These are phyloP conservation scores for Tanypteryx hageni DNA, from an alignment of 2,888 invertebrate genomes.

Conservation along the genomic window DNA sequence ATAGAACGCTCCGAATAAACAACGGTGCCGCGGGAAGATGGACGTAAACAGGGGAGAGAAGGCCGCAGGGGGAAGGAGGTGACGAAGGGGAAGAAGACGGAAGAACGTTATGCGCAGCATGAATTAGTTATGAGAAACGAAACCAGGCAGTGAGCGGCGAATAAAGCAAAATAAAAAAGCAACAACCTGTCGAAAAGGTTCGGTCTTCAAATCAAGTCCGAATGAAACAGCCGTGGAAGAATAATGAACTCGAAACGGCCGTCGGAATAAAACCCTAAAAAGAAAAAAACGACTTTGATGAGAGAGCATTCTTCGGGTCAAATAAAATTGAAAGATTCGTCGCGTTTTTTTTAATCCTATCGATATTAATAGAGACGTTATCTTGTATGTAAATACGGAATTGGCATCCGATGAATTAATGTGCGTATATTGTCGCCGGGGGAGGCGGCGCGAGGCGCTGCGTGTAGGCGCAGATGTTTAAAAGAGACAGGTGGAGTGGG, in stretches of 20 bases:
- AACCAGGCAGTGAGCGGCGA: neutral
- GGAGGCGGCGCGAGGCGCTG: neutral
- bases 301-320: neutral
- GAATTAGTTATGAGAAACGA: slow-evolving; percentile 4
- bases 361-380: slow-evolving; percentile 19
- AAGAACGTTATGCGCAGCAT: neutral
- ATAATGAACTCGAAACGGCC: neutral
- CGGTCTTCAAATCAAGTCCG: neutral
- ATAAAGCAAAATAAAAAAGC: neutral
- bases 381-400: slow-evolving; percentile 5
- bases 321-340: neutral
- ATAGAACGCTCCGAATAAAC: neutral
- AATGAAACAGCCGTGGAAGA: neutral
- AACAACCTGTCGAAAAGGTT: no score
- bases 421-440: neutral
- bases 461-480: neutral
- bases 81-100: neutral
- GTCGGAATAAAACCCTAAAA: neutral
- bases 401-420: neutral
- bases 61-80: neutral
- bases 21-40: neutral
- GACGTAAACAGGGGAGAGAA: neutral
- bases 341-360: neutral
- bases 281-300: neutral
- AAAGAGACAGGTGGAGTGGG: neutral